Evolutionary conservation across 2,113 vertebrate genomes (phyloP), one percentile per base, ranked within the genome.

Genomic region (Myotis yumanensis): DNA sequence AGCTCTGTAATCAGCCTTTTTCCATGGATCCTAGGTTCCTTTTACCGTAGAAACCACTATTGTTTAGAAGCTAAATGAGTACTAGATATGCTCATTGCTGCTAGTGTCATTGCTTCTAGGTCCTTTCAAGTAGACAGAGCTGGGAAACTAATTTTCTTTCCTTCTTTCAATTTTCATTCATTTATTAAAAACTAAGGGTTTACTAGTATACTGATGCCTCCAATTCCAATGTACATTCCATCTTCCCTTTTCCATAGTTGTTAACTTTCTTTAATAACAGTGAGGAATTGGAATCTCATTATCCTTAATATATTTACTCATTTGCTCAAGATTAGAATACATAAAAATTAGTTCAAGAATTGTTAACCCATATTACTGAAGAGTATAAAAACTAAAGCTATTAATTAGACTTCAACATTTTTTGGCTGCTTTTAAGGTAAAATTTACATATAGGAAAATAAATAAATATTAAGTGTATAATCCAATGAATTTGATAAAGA

Each of bases 401-500:
- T 9, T 82, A 77, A 93, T 22, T 93, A 75, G 20, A 82, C 15
- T 43, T 64, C 2, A 80, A 30, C 8, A 75, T 48, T 72, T 84
- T 20, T 46, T 75, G 52, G 16, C 17, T 37, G 2, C 28, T 84
- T 37, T 30, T 48, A 84, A 93, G 69, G 20, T 22, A 48, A 72
- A 77, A 37, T 71, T 88, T 91, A 17, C 1, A 9, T 71, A 30
- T 1, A 92, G 62, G n/a, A 77, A 93, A 87, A 87, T 40, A 84
- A 87, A 86, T 3, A 73, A 90, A 52, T 72, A 83, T 40, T 73
- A 73, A 64, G 1, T 52, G 48, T 48, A 32, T 0, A 91, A 66
- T 54, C 66, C 16, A 51, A 52, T 32, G 14, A 94, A 7, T 96
- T 90, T 82, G 46, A 62, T 81, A 79, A 91, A 69, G n/a, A n/a